Conservation (phyloP, 1,140 invertebrate species). For the Adoxophyes honmai region DNA sequence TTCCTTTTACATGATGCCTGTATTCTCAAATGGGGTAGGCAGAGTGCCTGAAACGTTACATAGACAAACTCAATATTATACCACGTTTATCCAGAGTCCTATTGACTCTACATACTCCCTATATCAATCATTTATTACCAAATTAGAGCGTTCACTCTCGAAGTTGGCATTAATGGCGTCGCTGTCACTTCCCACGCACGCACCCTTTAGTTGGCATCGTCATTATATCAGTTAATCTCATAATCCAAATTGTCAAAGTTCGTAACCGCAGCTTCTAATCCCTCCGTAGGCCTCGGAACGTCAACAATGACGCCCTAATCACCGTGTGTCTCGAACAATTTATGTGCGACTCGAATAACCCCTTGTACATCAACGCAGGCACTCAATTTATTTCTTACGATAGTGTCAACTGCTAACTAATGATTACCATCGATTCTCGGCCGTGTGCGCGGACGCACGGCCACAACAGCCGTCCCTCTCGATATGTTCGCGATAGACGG, state of each 20-base stretch:
- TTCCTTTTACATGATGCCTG: too few species aligned
- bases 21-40: too few species aligned
- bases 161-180: too few species aligned
- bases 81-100: too few species aligned
- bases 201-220: slow-evolving; percentile 4
- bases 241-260: slow-evolving; percentile 22
- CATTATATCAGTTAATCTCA: slow-evolving; percentile 9
- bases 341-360: slow-evolving; percentile 27
- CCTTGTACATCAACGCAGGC: slow-evolving; percentile 19
- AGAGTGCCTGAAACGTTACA: too few species aligned
- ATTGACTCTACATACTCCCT: too few species aligned
- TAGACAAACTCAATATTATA: too few species aligned
- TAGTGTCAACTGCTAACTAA: slow-evolving; percentile 40
- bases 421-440: slow-evolving; percentile 34
- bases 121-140: too few species aligned
- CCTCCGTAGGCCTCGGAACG: slow-evolving; percentile 35
- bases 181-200: neutral
- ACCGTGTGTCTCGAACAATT: slow-evolving; percentile 31
- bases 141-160: too few species aligned
- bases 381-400: slow-evolving; percentile 44
- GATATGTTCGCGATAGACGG: neutral
- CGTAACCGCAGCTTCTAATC: slow-evolving; percentile 31
- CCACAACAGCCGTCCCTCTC: neutral
- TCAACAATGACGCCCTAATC: slow-evolving; percentile 32
- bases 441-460: slow-evolving; percentile 4